These are phyloP conservation scores for Myripristis jacobus DNA, from an alignment of 2,797 vertebrate genomes.

Conservation along the genomic window DNA sequence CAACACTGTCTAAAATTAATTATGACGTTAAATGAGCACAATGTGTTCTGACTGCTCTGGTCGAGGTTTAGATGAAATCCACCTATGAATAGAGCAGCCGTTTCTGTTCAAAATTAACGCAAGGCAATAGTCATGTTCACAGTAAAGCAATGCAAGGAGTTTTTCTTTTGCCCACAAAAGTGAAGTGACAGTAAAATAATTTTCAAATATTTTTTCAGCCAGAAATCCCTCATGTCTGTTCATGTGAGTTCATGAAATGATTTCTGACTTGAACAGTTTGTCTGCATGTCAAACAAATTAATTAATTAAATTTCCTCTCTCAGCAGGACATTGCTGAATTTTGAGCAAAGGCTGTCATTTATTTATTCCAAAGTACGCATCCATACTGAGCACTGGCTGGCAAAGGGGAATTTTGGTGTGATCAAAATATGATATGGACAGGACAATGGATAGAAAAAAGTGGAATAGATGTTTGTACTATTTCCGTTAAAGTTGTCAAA, in stretches of 20 bases:
- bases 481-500: neutral
- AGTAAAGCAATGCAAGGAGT: neutral
- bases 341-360: neutral
- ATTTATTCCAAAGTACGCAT: conserved; percentile 13
- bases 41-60: neutral
- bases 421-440: neutral
- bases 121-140: conserved; percentile 28
- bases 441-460: neutral
- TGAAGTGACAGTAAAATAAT: conserved; percentile 34
- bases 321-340: too few relatives aligned
- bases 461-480: too few relatives aligned
- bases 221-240: conserved; percentile 8
- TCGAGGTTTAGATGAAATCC: neutral
- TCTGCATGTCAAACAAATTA: conserved; percentile 7
- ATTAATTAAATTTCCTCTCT: too few relatives aligned
- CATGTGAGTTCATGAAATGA: conserved; percentile 5
- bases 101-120: neutral
- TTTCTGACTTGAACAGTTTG: conserved; percentile 26
- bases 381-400: neutral
- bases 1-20: conserved; percentile 5
- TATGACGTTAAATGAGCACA: conserved; percentile 9
- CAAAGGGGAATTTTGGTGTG: neutral
- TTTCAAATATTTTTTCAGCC: conserved; percentile 31
- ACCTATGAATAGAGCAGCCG: neutral
- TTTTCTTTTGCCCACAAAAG: conserved; percentile 18